Evolutionary conservation across 1,140 invertebrate species (phyloP).

Genomic region (Rhyacophila brunnea): DNA sequence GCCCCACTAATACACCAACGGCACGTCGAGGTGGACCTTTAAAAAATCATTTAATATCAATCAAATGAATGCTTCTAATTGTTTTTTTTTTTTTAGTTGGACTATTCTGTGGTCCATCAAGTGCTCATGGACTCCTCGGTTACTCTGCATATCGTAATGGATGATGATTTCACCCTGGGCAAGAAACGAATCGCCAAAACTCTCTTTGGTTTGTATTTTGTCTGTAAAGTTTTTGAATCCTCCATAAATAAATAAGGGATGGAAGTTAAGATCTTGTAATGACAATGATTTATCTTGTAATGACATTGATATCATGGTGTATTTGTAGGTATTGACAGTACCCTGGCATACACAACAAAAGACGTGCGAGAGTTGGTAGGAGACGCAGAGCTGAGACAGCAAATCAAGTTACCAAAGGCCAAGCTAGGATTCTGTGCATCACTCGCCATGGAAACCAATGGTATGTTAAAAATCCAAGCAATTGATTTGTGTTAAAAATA

Average conservation of each 20-base stretch:
- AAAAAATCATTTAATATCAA: too few relatives aligned
- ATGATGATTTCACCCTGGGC: constrained; percentile 71
- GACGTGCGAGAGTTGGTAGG: constrained; percentile 66
- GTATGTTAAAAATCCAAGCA: too few relatives aligned
- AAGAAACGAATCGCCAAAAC: constrained; percentile 69
- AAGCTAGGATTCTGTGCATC: constrained; percentile 76
- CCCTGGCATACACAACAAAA: constrained; percentile 73
- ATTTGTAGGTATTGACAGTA: constrained; percentile 66
- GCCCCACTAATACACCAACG: too few relatives aligned
- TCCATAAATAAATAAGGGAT: too few relatives aligned
- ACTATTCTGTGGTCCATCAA: constrained; percentile 76
- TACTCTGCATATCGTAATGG: constrained; percentile 79
- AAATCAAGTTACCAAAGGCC: constrained; percentile 72
- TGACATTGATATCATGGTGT: too few relatives aligned
- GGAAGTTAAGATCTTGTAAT: too few relatives aligned
- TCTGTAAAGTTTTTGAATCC: too few relatives aligned
- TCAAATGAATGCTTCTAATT: too few relatives aligned
- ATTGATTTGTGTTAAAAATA: too few relatives aligned
- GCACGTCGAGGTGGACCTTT: too few relatives aligned
- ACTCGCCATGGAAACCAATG: constrained; percentile 80
- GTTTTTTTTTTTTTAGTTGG: constrained; percentile 55
- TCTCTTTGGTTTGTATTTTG: constrained; percentile 66
- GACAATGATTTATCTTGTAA: too few relatives aligned
- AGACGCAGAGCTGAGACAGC: constrained; percentile 65
- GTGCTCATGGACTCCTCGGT: constrained; percentile 76